Evolutionary conservation across 2,113 vertebrate genomes (phyloP).

Genomic region (Orcinus orca): DNA sequence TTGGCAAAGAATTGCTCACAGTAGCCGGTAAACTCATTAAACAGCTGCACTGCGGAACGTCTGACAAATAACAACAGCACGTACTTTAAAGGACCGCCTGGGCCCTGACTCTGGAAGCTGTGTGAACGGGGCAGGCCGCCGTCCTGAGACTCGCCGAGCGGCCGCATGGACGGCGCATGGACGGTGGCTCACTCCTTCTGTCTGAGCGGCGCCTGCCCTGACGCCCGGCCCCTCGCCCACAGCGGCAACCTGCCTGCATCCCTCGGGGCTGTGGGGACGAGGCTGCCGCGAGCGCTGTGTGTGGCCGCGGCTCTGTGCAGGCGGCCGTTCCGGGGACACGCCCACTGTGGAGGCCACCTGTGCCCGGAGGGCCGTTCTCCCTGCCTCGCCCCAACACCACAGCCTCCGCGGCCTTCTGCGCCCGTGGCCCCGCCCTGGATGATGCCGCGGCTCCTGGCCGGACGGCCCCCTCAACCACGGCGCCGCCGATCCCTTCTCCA

Average conservation of each 20-base stretch:
- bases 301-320: background rate
- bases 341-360: background rate
- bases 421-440: background rate
- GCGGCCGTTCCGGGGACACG: too few species aligned
- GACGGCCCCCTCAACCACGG: background rate
- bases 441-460: background rate
- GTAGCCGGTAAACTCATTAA: accelerated
- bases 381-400: background rate
- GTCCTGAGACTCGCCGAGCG: background rate
- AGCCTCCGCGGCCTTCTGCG: background rate
- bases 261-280: background rate
- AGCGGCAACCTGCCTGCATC: background rate
- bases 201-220: background rate
- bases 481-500: background rate
- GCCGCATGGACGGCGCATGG: accelerated
- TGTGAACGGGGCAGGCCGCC: background rate
- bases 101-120: background rate
- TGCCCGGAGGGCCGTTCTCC: background rate
- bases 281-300: background rate
- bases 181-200: background rate
- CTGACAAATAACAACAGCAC: background rate
- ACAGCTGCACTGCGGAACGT: accelerated
- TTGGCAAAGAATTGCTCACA: background rate
- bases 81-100: background rate
- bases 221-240: background rate